A percentile compares a stretch with the other conserved stretches of the same genome.
Conservation (phyloP, 2,797 vertebrate species). For the Clarias pachynema region DNA sequence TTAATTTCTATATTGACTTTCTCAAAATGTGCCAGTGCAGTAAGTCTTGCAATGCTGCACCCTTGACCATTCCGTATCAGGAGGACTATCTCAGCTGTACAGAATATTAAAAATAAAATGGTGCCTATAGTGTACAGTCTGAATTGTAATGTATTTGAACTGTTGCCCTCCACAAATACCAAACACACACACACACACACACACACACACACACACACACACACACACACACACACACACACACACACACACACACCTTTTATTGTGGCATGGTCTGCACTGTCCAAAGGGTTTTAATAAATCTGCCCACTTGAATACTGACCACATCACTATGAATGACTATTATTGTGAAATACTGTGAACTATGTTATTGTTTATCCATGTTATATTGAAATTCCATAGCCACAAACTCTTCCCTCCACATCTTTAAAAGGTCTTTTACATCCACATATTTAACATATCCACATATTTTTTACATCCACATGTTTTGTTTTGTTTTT, state of each 20-base stretch:
- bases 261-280: slow-evolving; percentile 37
- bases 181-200: slow-evolving; percentile 17
- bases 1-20: slow-evolving; percentile 9
- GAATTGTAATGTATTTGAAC: slow-evolving; percentile 34
- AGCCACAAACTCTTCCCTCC: not conserved
- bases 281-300: slow-evolving; percentile 33
- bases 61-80: slow-evolving; percentile 20
- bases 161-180: slow-evolving; percentile 17
- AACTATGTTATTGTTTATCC: not conserved
- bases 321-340: not conserved
- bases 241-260: not conserved
- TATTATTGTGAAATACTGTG: not conserved
- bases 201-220: slow-evolving; percentile 13
- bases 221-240: slow-evolving; percentile 12
- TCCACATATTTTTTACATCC: too few relatives aligned
- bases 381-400: not conserved
- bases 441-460: too few relatives aligned
- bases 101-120: slow-evolving; percentile 42
- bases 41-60: slow-evolving; percentile 24
- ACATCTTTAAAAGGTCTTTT: not conserved
- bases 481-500: too few relatives aligned
- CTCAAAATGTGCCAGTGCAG: slow-evolving; percentile 21
- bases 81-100: slow-evolving; percentile 22
- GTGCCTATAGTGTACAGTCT: slow-evolving; percentile 27
- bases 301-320: slow-evolving; percentile 31